Percentiles rank a stretch among this genome's conserved stretches.
These are phyloP conservation scores for Dastarcus helophoroides DNA, from an alignment of 2,888 invertebrate species.

Conservation along the genomic window DNA sequence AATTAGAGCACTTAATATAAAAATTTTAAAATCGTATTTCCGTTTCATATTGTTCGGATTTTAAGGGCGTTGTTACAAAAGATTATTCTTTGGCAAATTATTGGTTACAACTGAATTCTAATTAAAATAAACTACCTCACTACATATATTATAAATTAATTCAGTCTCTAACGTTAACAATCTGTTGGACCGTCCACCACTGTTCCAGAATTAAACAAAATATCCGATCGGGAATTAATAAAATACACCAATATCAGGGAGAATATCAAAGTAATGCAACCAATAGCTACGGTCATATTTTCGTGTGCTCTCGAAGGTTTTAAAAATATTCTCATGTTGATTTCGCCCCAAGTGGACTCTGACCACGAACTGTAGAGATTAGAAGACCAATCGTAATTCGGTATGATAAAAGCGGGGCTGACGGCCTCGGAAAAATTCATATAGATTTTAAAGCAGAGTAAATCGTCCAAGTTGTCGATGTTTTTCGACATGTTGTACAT, in stretches of 20 bases:
- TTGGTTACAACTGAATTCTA: too few species aligned
- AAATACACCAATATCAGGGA: constrained; percentile 45
- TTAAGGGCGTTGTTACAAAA: too few species aligned
- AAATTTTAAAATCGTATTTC: too few species aligned
- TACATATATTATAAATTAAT: too few species aligned
- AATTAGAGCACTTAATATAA: too few species aligned
- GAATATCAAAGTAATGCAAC: constrained; percentile 38
- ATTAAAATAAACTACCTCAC: too few species aligned
- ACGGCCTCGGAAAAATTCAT: constrained; percentile 63
- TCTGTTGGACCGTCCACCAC: constrained; percentile 21
- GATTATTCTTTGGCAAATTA: too few species aligned
- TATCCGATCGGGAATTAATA: constrained; percentile 38
- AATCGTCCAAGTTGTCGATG: constrained; percentile 41
- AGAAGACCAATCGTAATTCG: constrained; percentile 67
- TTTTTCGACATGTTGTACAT: constrained; percentile 51
- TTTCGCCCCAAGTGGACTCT: constrained; percentile 71
- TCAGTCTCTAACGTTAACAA: too few species aligned
- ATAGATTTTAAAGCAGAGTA: constrained; percentile 59
- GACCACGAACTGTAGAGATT: constrained; percentile 78
- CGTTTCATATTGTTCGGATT: too few species aligned
- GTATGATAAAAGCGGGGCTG: constrained; percentile 71
- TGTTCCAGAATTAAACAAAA: constrained; percentile 33
- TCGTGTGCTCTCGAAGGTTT: constrained; percentile 52
- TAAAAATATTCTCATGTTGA: constrained; percentile 68
- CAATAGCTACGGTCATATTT: constrained; percentile 42